Base-by-base conservation (phyloP, 1,140 invertebrate genomes). In the Megalonaias nervosa region DNA sequence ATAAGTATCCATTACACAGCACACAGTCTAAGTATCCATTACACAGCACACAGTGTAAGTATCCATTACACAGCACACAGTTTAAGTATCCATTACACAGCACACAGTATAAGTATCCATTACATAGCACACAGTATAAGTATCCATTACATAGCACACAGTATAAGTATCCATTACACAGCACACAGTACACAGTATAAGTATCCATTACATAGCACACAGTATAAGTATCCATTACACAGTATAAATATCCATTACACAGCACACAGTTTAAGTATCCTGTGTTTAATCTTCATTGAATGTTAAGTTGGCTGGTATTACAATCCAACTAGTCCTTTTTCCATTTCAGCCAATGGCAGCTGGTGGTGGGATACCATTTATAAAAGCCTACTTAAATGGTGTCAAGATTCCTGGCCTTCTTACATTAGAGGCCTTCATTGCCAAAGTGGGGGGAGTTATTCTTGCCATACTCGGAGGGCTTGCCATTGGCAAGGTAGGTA, bases 341-440 rank as follows among this genome's bases (percentile, higher is more conserved):
- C 48, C 56, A 58, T 85, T 87, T 61, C 82, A 95, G 93, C 97
- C 97, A 21, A 94, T 96, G 48, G 97, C 98, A 69, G 95, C 95
- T 60, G 98, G 98, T 4, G 98, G 97, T 93, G 98, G 98, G 56
- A 99, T 99, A 86, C 98, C 98, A 1, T 96, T 98, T 91, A 97
- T 99, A 0, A 99, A 99, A 93, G 98, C 97, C 90, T 99, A 99
- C 89, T 92, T 99, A 21, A 99, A 99, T 91, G 99, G 98, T 19
- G 94, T 99, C 0, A 98, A 98, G 68, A 87, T 91, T 38, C 89
- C 88, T 17, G 85, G 87, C 6, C 85, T 91, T 1, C 77, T 91
- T 48, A 85, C 97, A 62, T 94, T 99, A 60, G 98, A 97, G 90
- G 99, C 98, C 1, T 91, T 99, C 57, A 84, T 97, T 21, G 95